Conservation (phyloP, 1,140 invertebrate species). For the Bicyclus anynana region DNA sequence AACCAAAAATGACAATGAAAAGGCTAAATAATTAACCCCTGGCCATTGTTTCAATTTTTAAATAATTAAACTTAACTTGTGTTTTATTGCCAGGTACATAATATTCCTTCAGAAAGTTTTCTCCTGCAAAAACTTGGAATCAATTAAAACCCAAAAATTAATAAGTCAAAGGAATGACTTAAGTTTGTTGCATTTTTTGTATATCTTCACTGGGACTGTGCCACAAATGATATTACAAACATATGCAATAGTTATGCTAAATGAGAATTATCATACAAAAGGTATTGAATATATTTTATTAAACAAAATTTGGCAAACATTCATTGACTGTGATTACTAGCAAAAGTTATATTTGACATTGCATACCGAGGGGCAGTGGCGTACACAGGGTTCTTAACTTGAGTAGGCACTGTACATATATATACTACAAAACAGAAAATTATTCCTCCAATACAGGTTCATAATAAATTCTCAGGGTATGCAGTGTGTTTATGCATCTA, state of each 20-base stretch:
- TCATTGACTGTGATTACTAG: too few species aligned
- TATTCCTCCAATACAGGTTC: too few species aligned
- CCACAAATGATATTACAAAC: constrained; percentile 69
- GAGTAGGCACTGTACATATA: too few species aligned
- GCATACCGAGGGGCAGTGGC: too few species aligned
- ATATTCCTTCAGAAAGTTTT: constrained; percentile 63
- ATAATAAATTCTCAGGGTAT: too few species aligned
- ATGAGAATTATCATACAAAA: constrained; percentile 68
- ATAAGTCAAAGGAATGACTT: constrained; percentile 66
- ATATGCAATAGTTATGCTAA: constrained; percentile 59
- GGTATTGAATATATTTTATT: constrained; percentile 49
- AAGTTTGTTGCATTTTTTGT: constrained; percentile 63
- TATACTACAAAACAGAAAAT: too few species aligned
- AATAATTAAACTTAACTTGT: constrained; percentile 4
- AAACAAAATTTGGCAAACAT: too few species aligned
- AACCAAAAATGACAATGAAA: too few species aligned
- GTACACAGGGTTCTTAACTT: too few species aligned
- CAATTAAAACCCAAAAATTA: constrained; percentile 54
- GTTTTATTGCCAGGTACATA: constrained; percentile 48
- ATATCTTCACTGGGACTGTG: constrained; percentile 65
- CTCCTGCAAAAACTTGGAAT: constrained; percentile 62
- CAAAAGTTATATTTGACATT: too few species aligned
- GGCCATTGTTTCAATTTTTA: neutral
- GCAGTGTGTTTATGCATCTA: too few species aligned
- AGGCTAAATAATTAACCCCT: neutral